A percentile compares a stretch with the other conserved stretches of the same genome.
phyloP scores from a whole-genome alignment of 2,888 invertebrate species.

The Trichogramma evanescens region DNA sequence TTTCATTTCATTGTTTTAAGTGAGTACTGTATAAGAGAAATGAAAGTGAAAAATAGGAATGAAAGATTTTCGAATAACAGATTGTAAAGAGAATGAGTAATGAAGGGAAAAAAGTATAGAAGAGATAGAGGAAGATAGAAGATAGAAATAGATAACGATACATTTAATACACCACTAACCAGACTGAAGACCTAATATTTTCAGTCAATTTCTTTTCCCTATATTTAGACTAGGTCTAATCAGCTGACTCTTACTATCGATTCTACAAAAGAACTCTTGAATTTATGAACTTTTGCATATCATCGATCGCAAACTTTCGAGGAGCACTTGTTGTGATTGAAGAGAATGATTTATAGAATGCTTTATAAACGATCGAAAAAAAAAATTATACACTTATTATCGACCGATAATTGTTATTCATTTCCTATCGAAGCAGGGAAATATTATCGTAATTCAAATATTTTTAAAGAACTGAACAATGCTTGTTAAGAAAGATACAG shows the following conservation, averaged over 20 bases:
- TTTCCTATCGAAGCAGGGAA: constrained; percentile 20
- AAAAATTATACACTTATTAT: neutral
- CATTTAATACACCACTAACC: neutral
- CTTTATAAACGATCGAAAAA: neutral
- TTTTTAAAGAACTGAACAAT: constrained; percentile 9
- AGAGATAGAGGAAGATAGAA: constrained; percentile 11
- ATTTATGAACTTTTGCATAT: no score
- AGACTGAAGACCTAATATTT: no score
- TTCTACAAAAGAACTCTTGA: no score
- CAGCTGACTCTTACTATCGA: no score
- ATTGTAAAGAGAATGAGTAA: constrained; percentile 11
- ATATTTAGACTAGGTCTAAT: no score
- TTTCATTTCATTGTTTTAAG: constrained; percentile 18
- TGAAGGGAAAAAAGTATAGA: neutral
- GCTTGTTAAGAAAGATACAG: constrained; percentile 25
- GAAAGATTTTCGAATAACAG: constrained; percentile 38
- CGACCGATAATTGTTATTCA: neutral
- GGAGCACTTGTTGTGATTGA: no score
- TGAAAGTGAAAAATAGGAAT: constrained; percentile 47
- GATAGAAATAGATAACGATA: neutral
- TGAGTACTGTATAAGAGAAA: constrained; percentile 33
- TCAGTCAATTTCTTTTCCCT: no score
- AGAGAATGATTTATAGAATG: neutral
- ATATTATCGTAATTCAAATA: constrained; percentile 16
- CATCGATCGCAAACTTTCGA: no score